phyloP scores from a whole-genome alignment of 2,888 invertebrate species.

The Perdita meconis region DNA sequence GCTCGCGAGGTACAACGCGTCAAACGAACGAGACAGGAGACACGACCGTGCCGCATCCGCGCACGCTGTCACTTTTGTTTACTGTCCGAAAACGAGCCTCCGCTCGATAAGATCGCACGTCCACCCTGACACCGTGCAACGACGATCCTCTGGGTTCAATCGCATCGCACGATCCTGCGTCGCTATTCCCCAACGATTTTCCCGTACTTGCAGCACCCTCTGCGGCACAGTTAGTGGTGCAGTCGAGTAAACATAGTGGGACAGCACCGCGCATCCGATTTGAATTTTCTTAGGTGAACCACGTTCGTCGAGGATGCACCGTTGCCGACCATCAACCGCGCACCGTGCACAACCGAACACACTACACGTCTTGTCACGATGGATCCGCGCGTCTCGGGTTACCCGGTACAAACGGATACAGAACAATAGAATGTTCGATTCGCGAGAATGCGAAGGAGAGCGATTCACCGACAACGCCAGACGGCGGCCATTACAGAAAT shows the following conservation, averaged over 20 bases:
- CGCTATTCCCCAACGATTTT: slow-evolving; percentile 1
- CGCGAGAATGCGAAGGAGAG: slow-evolving; percentile 55
- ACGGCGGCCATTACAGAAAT: slow-evolving; percentile 83
- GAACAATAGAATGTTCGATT: slow-evolving; percentile 26
- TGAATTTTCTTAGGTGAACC: slow-evolving; percentile 35
- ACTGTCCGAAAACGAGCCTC: slow-evolving; percentile 55
- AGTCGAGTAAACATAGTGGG: slow-evolving; percentile 65
- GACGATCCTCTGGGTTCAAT: not conserved
- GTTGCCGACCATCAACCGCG: slow-evolving; percentile 7
- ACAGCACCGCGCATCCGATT: slow-evolving; percentile 41
- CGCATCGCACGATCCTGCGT: slow-evolving; percentile 11
- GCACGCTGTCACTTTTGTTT: slow-evolving; percentile 79
- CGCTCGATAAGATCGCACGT: slow-evolving; percentile 6
- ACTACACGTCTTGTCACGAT: slow-evolving; percentile 16
- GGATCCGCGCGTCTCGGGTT: not conserved
- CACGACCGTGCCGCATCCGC: slow-evolving; percentile 58
- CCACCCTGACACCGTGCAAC: slow-evolving; percentile 7
- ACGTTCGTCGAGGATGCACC: slow-evolving; percentile 31
- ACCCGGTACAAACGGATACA: slow-evolving; percentile 8
- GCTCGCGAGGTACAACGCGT: slow-evolving; percentile 47
- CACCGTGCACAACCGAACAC: slow-evolving; percentile 32
- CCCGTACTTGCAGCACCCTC: slow-evolving; percentile 8
- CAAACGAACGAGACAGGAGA: slow-evolving; percentile 43
- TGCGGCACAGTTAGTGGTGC: too few species aligned
- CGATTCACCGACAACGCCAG: slow-evolving; percentile 80